phyloP scores from a whole-genome alignment of 2,113 vertebrate genomes.

The Anthoscopus minutus region DNA sequence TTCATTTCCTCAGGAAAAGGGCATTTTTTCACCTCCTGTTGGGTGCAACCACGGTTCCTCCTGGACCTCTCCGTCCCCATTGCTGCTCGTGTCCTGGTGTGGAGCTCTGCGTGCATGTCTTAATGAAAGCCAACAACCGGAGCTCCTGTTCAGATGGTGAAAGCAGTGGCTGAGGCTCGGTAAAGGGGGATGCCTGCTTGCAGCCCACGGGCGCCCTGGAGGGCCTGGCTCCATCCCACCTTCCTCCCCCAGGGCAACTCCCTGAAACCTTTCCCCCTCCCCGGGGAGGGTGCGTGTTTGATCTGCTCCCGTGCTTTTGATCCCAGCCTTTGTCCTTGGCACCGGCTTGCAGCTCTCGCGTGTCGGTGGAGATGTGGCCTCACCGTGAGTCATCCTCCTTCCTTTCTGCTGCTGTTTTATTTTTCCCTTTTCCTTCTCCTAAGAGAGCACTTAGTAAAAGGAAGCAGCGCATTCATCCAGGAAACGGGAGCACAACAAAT shows the following conservation, averaged over 20 bases:
- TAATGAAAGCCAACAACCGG: fast-evolving
- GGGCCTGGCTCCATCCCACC: background rate
- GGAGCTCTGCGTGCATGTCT: background rate
- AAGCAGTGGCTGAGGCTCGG: background rate
- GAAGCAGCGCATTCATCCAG: slow-evolving; percentile 9
- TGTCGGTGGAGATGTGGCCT: background rate
- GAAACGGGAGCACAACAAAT: slow-evolving; percentile 2
- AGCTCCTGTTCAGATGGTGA: background rate
- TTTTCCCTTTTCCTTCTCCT: slow-evolving; percentile 14
- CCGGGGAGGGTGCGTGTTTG: background rate
- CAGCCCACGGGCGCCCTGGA: background rate
- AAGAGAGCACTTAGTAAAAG: background rate
- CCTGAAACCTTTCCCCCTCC: background rate
- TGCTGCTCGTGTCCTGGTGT: background rate
- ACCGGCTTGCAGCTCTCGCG: background rate
- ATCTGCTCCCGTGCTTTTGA: background rate
- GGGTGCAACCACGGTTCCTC: background rate
- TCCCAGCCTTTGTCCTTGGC: slow-evolving; percentile 26
- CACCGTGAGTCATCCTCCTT: slow-evolving; percentile 27
- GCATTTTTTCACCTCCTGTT: background rate
- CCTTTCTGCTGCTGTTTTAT: slow-evolving; percentile 11
- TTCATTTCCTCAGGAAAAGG: slow-evolving; percentile 15
- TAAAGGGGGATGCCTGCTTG: background rate
- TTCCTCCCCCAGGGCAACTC: background rate
- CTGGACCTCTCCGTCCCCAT: background rate